Evolutionary conservation across 2,797 vertebrate genomes (phyloP).

Genomic region (Microctenopoma lineatum): DNA sequence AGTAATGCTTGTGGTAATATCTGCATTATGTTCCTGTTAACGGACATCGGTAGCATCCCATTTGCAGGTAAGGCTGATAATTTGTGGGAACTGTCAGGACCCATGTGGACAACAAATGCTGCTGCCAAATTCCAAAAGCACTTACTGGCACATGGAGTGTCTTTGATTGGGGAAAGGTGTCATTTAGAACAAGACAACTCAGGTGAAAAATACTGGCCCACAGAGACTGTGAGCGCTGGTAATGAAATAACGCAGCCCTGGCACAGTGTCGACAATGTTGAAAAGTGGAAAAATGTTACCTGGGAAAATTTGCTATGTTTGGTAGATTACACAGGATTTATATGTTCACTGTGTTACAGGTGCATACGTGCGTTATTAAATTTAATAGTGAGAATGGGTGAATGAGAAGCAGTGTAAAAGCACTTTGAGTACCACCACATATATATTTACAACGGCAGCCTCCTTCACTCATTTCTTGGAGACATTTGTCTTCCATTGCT

Average conservation of each 20-base stretch:
- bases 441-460: too few relatives aligned
- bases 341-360: background rate
- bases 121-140: constrained; percentile 11
- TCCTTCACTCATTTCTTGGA: too few relatives aligned
- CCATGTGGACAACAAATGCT: constrained; percentile 23
- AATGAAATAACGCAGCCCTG: constrained; percentile 14
- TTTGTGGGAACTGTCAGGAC: background rate
- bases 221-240: background rate
- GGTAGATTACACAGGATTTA: background rate
- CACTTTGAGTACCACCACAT: too few relatives aligned
- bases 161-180: constrained; percentile 3
- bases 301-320: background rate
- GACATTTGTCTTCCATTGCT: too few relatives aligned
- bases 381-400: too few relatives aligned
- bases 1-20: background rate
- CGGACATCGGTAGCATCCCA: background rate
- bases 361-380: too few relatives aligned
- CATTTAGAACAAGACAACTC: constrained; percentile 7
- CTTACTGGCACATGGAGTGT: background rate
- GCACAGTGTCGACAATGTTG: too few relatives aligned
- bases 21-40: background rate
- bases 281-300: background rate
- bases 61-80: too few relatives aligned
- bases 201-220: background rate
- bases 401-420: too few relatives aligned